Evolutionary conservation across 2,113 vertebrate genomes (phyloP).

Genomic region (Odontophorus gujanensis): DNA sequence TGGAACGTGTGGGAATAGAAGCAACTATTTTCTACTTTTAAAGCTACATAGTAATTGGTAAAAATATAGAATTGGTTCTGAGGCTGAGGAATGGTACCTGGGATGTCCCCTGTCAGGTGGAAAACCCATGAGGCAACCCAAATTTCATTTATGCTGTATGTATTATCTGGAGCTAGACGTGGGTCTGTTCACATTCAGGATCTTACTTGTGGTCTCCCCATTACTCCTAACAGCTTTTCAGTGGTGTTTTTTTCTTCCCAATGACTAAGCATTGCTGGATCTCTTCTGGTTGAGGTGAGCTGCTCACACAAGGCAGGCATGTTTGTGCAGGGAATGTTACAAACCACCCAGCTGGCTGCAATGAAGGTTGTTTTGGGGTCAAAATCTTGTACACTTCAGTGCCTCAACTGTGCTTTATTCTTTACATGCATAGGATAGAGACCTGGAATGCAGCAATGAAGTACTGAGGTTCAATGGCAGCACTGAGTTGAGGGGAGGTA

Average conservation of each 20-base stretch:
- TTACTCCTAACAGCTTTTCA: background rate
- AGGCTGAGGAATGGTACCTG: background rate
- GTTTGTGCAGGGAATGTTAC: background rate
- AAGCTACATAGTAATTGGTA: background rate
- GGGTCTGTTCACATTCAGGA: background rate
- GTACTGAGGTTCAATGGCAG: background rate
- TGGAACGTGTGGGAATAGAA: background rate
- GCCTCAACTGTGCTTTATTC: background rate
- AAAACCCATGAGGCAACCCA: background rate
- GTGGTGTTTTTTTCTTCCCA: background rate
- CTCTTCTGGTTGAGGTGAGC: background rate
- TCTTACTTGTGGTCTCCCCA: background rate
- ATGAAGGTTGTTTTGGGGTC: accelerated
- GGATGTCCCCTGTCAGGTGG: background rate
- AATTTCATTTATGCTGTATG: accelerated
- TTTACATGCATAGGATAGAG: background rate
- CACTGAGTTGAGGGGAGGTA: background rate
- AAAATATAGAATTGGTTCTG: background rate
- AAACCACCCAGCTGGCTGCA: background rate
- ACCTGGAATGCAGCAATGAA: background rate
- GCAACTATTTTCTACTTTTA: background rate
- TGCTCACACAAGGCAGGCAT: background rate
- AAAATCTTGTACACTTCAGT: background rate
- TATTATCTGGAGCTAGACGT: background rate
- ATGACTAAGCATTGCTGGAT: background rate